Percentiles rank a stretch among this genome's conserved stretches.
These are phyloP conservation scores for Chrysomela aeneicollis DNA, from an alignment of 2,888 invertebrate genomes.

Conservation along the genomic window DNA sequence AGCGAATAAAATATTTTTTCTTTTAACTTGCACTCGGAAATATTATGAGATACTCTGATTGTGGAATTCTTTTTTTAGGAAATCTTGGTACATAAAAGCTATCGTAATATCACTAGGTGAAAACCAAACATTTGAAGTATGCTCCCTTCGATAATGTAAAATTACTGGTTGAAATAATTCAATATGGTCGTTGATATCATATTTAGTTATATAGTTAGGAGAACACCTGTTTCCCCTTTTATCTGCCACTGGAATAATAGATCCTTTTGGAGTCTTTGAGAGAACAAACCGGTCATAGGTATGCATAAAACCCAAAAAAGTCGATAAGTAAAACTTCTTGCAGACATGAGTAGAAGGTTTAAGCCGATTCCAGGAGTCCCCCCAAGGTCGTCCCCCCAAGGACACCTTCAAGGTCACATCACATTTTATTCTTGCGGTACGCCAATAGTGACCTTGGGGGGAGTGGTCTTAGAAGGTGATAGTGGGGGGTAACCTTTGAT, in stretches of 20 bases:
- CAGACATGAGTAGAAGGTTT: no score
- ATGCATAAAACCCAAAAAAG: constrained; percentile 22
- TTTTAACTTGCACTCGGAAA: constrained; percentile 19
- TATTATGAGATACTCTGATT: constrained; percentile 31
- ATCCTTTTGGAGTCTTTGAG: constrained; percentile 21
- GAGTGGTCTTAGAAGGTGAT: no score
- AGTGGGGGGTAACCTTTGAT: no score
- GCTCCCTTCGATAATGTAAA: constrained; percentile 37
- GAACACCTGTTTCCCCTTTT: constrained; percentile 23
- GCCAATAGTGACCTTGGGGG: no score
- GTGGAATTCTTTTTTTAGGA: constrained; percentile 34
- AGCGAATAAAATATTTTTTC: constrained; percentile 39
- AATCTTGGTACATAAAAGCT: constrained; percentile 30
- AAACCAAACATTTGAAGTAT: constrained; percentile 38
- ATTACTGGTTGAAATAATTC: constrained; percentile 22
- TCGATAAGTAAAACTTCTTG: constrained; percentile 16
- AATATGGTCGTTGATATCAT: constrained; percentile 20
- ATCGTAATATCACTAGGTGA: constrained; percentile 38
- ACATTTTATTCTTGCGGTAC: no score
- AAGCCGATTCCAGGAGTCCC: no score
- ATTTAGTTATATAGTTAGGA: constrained; percentile 23
- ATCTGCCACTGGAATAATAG: constrained; percentile 12
- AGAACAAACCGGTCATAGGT: constrained; percentile 23
- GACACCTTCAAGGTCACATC: no score
- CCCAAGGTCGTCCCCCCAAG: no score